A percentile compares a stretch with the other conserved stretches of the same genome.
Conservation (phyloP, 2,113 vertebrate species). For the Sinocyclocheilus grahami region DNA sequence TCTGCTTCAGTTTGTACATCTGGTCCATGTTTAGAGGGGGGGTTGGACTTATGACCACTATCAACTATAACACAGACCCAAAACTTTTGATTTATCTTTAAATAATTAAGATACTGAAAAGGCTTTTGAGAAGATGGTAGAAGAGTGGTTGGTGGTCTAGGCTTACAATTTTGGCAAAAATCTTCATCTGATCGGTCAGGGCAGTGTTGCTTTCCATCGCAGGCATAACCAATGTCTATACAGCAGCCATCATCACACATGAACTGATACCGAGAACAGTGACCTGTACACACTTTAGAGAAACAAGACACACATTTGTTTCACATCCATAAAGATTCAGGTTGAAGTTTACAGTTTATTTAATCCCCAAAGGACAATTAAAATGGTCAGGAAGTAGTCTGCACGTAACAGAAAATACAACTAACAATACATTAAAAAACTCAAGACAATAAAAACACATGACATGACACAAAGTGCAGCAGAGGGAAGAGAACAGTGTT, state of each 20-base stretch:
- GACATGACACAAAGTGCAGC: background rate
- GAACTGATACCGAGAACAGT: conserved; percentile 91
- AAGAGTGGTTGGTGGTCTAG: background rate
- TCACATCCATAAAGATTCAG: background rate
- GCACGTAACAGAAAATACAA: background rate
- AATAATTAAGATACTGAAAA: background rate
- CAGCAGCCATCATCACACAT: conserved; percentile 94
- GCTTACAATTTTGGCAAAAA: conserved; percentile 91
- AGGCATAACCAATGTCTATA: conserved; percentile 90
- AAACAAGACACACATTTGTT: background rate
- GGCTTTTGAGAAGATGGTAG: background rate
- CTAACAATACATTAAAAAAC: background rate
- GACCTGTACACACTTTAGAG: conserved; percentile 80
- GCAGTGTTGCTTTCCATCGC: conserved; percentile 89
- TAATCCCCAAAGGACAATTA: background rate
- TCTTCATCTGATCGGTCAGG: conserved; percentile 91
- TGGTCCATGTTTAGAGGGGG: conserved; percentile 15
- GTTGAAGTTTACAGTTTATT: background rate
- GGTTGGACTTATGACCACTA: conserved; percentile 70
- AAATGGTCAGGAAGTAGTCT: background rate
- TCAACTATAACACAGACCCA: conserved; percentile 74
- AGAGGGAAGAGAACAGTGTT: background rate
- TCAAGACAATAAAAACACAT: background rate
- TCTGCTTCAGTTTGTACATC: conserved; percentile 46
- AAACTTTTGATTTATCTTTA: background rate